Conservation (phyloP, 2,113 vertebrate genomes). For the Oryzias celebensis region DNA sequence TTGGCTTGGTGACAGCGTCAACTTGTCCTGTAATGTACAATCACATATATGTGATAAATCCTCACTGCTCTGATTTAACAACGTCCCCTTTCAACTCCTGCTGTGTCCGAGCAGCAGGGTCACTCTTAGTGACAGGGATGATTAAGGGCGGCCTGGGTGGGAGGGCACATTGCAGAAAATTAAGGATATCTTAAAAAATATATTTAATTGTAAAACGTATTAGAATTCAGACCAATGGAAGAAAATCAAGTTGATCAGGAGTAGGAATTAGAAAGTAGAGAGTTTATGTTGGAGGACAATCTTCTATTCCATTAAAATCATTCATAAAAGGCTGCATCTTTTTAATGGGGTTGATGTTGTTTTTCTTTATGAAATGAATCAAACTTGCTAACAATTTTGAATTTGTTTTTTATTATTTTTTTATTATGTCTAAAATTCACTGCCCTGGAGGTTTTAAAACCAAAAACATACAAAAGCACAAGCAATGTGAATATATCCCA, state of each 20-base stretch:
- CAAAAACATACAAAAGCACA: too few species aligned
- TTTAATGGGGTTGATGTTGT: not conserved
- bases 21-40: conserved; percentile 59
- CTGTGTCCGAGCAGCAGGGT: conserved; percentile 38
- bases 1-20: conserved; percentile 46
- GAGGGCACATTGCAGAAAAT: conserved; percentile 28
- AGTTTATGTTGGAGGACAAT: not conserved
- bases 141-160: conserved; percentile 33
- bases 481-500: too few species aligned
- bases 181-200: conserved; percentile 13
- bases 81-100: conserved; percentile 22
- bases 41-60: conserved; percentile 65
- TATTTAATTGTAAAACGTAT: too few species aligned
- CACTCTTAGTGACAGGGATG: conserved; percentile 27
- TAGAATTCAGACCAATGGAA: too few species aligned
- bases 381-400: too few species aligned
- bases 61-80: conserved; percentile 48
- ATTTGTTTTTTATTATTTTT: too few species aligned
- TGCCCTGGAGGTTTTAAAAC: too few species aligned
- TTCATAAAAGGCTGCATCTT: not conserved
- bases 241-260: not conserved
- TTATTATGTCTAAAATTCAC: too few species aligned
- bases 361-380: too few species aligned
- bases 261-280: not conserved
- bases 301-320: not conserved